Base-by-base conservation (phyloP, 2,797 vertebrate genomes). In the Ctenochaetus hawaiiensis region DNA sequence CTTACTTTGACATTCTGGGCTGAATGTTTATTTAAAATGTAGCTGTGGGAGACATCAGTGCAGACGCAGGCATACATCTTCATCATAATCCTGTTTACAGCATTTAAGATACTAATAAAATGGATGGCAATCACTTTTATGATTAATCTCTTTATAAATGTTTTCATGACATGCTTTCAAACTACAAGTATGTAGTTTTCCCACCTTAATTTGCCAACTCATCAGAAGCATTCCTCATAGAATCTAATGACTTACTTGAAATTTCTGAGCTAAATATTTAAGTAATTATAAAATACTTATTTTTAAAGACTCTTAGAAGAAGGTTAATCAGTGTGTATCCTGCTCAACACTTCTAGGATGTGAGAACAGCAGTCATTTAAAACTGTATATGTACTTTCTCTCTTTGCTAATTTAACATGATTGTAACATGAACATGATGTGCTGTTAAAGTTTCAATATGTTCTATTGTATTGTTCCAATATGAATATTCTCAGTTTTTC, bases 31-130 rank as follows among this genome's bases (percentile, higher is more conserved):
- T n/a, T n/a, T n/a, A n/a, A n/a, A n/a, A n/a, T n/a, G n/a, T n/a
- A n/a, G n/a, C 54, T 51, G 12, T 69, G 70, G 65, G 30, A 16
- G n/a, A 3, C 52, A 69, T 4, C 62, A 18, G 1, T 8, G 48
- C 78, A 41, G 30, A 59, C 45, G 16, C 70, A 83, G 81, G 89
- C 90, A 81, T 37, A 62, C 0, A n/a, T 68, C 4, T 70, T 73
- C n/a, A 6, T 13, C 39, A 7, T 54, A 13, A n/a, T 48, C 14
- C 10, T 26, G 0, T n/a, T 34, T 22, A 23, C 34, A 18, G 20
- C 1, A 16, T 34, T 6, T 23, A 44, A 20, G 4, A 49, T 13
- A 8, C n/a, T 51, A 1, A 44, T 17, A 1, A 39, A 8, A 3
- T 6, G n/a, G 0, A n/a, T 6, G 6, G 0, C 0, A n/a, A 43